These are phyloP conservation scores for Muraenolepis orangiensis DNA, from an alignment of 2,797 vertebrate species.

Conservation along the genomic window DNA sequence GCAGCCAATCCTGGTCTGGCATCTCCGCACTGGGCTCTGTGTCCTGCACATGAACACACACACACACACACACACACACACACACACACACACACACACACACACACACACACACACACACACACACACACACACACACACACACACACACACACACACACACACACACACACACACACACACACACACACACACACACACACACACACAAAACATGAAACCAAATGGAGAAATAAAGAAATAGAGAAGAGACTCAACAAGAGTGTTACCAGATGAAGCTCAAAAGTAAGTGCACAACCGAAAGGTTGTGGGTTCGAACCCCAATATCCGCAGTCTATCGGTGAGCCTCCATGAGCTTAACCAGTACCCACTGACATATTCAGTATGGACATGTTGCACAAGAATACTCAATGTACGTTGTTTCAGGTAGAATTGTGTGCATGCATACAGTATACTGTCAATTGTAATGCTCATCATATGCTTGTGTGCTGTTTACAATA, in stretches of 20 bases:
- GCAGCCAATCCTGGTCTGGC: constrained; percentile 82
- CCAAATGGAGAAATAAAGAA: too few relatives aligned
- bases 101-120: neutral
- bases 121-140: neutral
- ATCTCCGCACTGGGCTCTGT: constrained; percentile 59
- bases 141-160: constrained; percentile 10
- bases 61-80: constrained; percentile 10
- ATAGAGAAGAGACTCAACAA: too few relatives aligned
- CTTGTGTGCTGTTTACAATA: neutral
- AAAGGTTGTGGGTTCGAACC: too few relatives aligned
- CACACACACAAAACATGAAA: too few relatives aligned
- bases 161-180: neutral
- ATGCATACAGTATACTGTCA: too few relatives aligned
- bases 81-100: constrained; percentile 14
- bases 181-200: neutral
- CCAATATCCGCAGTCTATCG: too few relatives aligned
- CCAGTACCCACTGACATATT: neutral
- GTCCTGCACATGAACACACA: constrained; percentile 73
- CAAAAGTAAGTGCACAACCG: too few relatives aligned
- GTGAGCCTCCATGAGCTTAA: neutral
- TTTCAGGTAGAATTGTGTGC: neutral
- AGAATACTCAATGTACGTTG: too few relatives aligned
- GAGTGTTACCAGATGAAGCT: too few relatives aligned
- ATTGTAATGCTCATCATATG: neutral
- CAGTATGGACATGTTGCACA: too few relatives aligned